phyloP scores from a whole-genome alignment of 2,888 invertebrate species.

The Chymomyza amoena region DNA sequence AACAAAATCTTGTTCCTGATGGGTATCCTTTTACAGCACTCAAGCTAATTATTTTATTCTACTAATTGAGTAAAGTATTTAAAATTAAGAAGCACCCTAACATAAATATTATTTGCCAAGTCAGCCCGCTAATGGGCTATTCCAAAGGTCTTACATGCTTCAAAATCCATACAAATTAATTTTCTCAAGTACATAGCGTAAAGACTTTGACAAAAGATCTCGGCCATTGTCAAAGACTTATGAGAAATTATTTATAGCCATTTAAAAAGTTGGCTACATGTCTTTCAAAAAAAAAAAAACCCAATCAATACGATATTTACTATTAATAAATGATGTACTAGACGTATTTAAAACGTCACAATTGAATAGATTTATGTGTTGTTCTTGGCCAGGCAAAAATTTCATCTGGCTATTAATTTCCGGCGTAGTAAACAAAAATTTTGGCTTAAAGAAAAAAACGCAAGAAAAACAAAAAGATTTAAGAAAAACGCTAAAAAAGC shows the following conservation, averaged over 20 bases:
- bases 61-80: too few species aligned
- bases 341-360: background rate
- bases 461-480: conserved; percentile 5
- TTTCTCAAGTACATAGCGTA: background rate
- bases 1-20: too few species aligned
- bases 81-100: too few species aligned
- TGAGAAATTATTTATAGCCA: background rate
- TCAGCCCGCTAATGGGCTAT: background rate
- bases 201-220: background rate
- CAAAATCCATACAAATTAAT: background rate
- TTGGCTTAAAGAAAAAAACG: conserved; percentile 13
- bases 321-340: background rate
- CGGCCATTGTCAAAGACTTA: background rate
- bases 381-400: conserved; percentile 25
- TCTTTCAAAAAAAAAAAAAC: background rate
- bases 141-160: background rate
- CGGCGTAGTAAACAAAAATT: conserved; percentile 49
- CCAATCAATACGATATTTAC: background rate
- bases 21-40: too few species aligned
- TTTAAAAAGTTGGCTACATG: background rate
- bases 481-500: background rate
- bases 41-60: too few species aligned
- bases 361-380: conserved; percentile 44
- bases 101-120: too few species aligned
- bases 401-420: conserved; percentile 18